Evolutionary conservation across 2,797 vertebrate species (phyloP), one percentile per base, ranked within the genome.

Genomic region (Meriones psammophilus): DNA sequence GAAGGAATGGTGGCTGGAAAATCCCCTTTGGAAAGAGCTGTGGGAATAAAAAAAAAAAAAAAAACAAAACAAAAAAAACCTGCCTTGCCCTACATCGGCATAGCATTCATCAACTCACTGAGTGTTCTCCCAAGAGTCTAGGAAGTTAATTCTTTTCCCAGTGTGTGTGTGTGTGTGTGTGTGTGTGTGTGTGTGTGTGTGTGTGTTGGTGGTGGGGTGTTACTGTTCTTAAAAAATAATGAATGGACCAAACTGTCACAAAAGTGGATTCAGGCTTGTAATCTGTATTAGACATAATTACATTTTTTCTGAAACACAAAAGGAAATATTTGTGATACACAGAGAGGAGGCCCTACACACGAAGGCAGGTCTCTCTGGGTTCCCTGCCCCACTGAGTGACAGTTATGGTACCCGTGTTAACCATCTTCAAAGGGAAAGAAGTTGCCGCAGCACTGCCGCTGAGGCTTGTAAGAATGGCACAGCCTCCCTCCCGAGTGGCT

Each of bases 301-400:
- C 97, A 94, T 98, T 98, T 98, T 98, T 98, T 98, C 96, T 97
- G 97, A 97, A 98, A 97, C 98, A 98, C 96, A 97, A 98, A 98
- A 98, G 95, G 98, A 98, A 98, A 98, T 98, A 97, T 97, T 79
- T 98, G 97, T 97, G 97, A 98, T 98, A 96, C 97, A 95, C 79
- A 92, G 96, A 98, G 95, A 97, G 94, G 93, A 97, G 96, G 96
- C 97, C 98, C 93, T 89, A 93, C 77, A 76, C 69, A 92, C 77
- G 0, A 95, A 98, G 97, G 97, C 98, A 98, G 97, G 98, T 98
- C 97, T 98, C 96, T 98, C 98, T 97, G 97, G 98, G 98, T 98
- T 97, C 97, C 97, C 97, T 98, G 98, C 97, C 98, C 97, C 97
- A 97, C 98, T 98, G 98, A 98, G 97, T 96, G 97, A 97, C 98